Evolutionary conservation across 1,140 invertebrate genomes (phyloP), one percentile per base, ranked within the genome.

Genomic region (Zaprionus africanus): DNA sequence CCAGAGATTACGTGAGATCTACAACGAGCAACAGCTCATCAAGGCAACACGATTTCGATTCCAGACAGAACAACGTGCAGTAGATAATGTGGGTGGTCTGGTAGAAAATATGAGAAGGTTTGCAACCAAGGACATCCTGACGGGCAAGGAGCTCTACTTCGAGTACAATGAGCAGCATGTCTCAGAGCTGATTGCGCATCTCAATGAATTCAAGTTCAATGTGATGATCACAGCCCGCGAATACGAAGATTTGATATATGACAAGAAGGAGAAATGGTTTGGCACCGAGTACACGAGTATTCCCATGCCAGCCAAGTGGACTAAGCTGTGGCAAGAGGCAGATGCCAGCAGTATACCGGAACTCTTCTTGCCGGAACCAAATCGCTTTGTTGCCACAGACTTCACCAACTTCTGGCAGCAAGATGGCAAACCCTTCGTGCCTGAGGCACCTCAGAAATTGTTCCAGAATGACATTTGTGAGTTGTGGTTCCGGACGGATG

Each of bases 401-500:
- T 98, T 98, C 88, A 94, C 94, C 5, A 84, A 98, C 19, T 93
- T 96, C 26, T 92, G 90, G 84, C 70, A 81, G 0, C 41, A 62
- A 11, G 56, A 58, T 17, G 79, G 81, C 28, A 85, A 81, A 15
- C 91, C 85, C 0, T 72, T 80, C 2, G 13, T 93, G 4, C 81
- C 87, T 0, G 81, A 82, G 22, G 95, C 95, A 87, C 96, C 97
- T 1, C 92, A 93, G 43, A 95, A 96, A 81, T 93, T 97, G 12
- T 93, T 95, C 5, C 93, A 94, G 49, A 95, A 95, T 46, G 92
- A 94, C 1, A 90, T 94, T 22, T 93, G 95, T 66, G 96, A 97
- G 87, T 80, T 98, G 34, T 99, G 97, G 97, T 98, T 96, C 92
- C 96, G 97, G 64, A 95, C 96, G 58, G 98, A 99, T 92, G 94